phyloP scores from a whole-genome alignment of 2,888 invertebrate genomes.

The Dorcus hopei region DNA sequence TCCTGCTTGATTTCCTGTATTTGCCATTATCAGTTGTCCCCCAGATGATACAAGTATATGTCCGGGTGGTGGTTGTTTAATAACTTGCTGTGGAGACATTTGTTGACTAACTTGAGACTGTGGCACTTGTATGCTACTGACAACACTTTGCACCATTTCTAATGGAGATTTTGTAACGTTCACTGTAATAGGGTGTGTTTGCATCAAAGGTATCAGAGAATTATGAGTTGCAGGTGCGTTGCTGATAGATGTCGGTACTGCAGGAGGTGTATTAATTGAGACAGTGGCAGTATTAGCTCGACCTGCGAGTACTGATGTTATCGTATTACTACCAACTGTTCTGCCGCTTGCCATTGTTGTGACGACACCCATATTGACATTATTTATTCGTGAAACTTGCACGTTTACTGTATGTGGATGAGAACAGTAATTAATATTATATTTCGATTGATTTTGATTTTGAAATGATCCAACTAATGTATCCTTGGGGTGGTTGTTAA shows the following conservation, averaged over 20 bases:
- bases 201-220: slow-evolving; percentile 52
- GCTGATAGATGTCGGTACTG: slow-evolving; percentile 46
- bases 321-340: slow-evolving; percentile 75
- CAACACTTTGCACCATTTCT: slow-evolving; percentile 76
- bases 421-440: slow-evolving; percentile 42
- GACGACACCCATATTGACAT: slow-evolving; percentile 46
- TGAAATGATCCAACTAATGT: slow-evolving; percentile 11
- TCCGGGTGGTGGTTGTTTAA: slow-evolving; percentile 57
- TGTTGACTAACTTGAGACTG: slow-evolving; percentile 47
- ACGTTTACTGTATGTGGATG: slow-evolving; percentile 39
- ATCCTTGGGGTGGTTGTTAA: background rate
- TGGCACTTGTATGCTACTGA: slow-evolving; percentile 64
- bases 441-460: slow-evolving; percentile 11
- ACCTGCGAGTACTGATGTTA: slow-evolving; percentile 76
- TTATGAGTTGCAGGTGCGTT: slow-evolving; percentile 48
- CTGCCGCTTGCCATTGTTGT: slow-evolving; percentile 70
- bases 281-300: slow-evolving; percentile 74
- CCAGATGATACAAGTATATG: slow-evolving; percentile 75
- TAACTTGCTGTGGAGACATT: slow-evolving; percentile 45
- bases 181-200: slow-evolving; percentile 47
- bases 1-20: slow-evolving; percentile 50
- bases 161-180: slow-evolving; percentile 61
- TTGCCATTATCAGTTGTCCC: slow-evolving; percentile 70
- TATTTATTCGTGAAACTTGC: slow-evolving; percentile 10
- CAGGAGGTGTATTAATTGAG: slow-evolving; percentile 63